phyloP scores from a whole-genome alignment of 1,140 invertebrate genomes.

The Drosophila ercepeae region DNA sequence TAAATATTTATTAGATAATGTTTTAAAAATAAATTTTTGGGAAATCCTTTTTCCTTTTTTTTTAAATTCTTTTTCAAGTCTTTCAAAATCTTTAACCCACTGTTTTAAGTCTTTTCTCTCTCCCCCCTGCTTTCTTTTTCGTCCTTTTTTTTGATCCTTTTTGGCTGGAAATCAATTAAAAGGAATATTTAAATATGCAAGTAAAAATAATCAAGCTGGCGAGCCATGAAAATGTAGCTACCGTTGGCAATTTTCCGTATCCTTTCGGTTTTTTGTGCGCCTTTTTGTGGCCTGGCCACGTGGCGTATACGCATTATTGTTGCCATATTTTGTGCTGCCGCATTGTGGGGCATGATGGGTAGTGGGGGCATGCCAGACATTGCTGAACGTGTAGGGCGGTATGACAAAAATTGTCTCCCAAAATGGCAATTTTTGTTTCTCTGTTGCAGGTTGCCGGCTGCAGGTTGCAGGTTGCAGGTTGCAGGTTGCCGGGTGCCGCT shows the following conservation, averaged over 20 bases:
- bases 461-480: slow-evolving; percentile 14
- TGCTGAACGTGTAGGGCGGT: slow-evolving; percentile 16
- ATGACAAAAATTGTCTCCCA: slow-evolving; percentile 36
- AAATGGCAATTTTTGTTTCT: background rate
- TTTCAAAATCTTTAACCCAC: background rate
- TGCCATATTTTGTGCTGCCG: slow-evolving; percentile 36
- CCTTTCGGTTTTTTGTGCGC: background rate
- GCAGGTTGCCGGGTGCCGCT: slow-evolving; percentile 11
- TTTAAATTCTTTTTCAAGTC: background rate
- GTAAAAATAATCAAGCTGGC: slow-evolving; percentile 22
- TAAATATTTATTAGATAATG: background rate
- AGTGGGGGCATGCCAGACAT: slow-evolving; percentile 17
- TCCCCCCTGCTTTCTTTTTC: background rate
- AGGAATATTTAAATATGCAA: slow-evolving; percentile 42
- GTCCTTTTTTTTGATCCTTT: background rate
- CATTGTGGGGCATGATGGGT: background rate
- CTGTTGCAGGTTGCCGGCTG: no score
- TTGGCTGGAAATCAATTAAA: slow-evolving; percentile 33
- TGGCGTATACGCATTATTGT: slow-evolving; percentile 46
- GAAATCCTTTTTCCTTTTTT: background rate
- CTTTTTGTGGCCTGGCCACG: slow-evolving; percentile 12
- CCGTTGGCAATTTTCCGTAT: slow-evolving; percentile 16
- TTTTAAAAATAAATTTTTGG: no score
- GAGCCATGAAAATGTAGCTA: slow-evolving; percentile 32
- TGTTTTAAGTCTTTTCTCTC: background rate